Base-by-base conservation (phyloP, 2,888 invertebrate genomes). In the Listrodromus nycthemerus region DNA sequence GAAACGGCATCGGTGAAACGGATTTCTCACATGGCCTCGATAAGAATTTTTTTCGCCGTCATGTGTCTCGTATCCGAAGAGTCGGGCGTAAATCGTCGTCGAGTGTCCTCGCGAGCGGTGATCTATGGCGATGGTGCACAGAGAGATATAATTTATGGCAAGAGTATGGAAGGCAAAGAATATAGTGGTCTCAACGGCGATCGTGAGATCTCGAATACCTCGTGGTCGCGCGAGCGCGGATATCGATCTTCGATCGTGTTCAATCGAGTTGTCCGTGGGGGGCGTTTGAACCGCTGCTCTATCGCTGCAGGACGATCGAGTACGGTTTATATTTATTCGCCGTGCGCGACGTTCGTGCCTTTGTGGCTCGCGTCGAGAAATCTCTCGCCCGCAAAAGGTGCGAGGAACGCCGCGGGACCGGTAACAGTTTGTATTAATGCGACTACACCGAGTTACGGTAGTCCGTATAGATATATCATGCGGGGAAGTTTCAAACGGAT, bases 181-280 rank as follows among this genome's bases (percentile, higher is more conserved):
- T 63, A 33, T 61, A 73, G 65, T 75, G 74, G 30, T 61, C 63
- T 61, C 78, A 63, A 63, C 78, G 52, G 55, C 70, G 67, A 80
- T 80, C 80, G 83, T 80, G 80, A 83, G 75, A 71, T 50, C 67
- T 16, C 58, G 80, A 78, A 48, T 24, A 10, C 37, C n/a, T 19
- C 66, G 69, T 70, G 80, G 77, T 83, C 71, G 70, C 70, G 76
- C 37, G 69, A 74, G 77, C 82, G 76, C 66, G 79, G 81, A 82
- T 84, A 82, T 83, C 81, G 85, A 85, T 85, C 86, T 83, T 84
- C 73, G 82, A 84, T 84, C 83, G 85, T 83, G 85, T 82, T 82
- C 83, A 82, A 85, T 85, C 85, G 85, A 85, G 79, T 84, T 82
- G 77, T 82, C 73, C 67, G 80, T 84, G 58, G 82, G 50, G 66